phyloP scores from a whole-genome alignment of 2,888 invertebrate genomes.

The Melieria crassipennis region DNA sequence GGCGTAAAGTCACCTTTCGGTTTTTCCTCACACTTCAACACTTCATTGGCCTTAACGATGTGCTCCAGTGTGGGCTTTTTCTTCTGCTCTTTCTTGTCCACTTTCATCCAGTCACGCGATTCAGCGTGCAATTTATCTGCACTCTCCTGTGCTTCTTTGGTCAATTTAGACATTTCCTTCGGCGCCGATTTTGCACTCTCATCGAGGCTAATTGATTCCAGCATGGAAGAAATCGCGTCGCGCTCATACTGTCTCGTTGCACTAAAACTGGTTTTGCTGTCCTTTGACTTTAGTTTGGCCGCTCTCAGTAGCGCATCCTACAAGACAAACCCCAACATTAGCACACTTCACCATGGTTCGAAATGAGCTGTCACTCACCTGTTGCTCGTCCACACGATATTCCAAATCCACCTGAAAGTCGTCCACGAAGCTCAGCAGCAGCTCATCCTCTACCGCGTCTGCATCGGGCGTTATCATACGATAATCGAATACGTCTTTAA shows the following conservation, averaged over 20 bases:
- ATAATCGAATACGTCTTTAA: conserved; percentile 69
- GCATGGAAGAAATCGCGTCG: conserved; percentile 61
- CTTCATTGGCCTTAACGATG: conserved; percentile 57
- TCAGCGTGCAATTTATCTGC: conserved; percentile 46
- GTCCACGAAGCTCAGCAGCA: conserved; percentile 64
- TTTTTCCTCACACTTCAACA: conserved; percentile 68
- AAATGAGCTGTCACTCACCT: conserved; percentile 21
- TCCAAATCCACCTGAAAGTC: conserved; percentile 68
- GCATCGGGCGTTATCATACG: conserved; percentile 77
- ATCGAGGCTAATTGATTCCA: conserved; percentile 54
- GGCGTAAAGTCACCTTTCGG: conserved; percentile 66
- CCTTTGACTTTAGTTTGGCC: conserved; percentile 48
- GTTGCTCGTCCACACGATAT: conserved; percentile 66
- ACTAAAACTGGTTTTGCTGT: conserved; percentile 51
- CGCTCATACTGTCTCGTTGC: conserved; percentile 60
- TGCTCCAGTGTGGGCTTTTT: conserved; percentile 54
- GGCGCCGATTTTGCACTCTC: conserved; percentile 36
- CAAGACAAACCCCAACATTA: background rate
- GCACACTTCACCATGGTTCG: too few relatives aligned
- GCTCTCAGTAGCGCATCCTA: conserved; percentile 26
- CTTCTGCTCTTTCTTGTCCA: conserved; percentile 66
- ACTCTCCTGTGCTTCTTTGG: conserved; percentile 32
- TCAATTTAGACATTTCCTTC: conserved; percentile 26
- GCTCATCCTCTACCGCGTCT: conserved; percentile 72
- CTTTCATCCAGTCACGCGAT: conserved; percentile 59